phyloP scores from a whole-genome alignment of 2,888 invertebrate genomes.

The Encarsia formosa region DNA sequence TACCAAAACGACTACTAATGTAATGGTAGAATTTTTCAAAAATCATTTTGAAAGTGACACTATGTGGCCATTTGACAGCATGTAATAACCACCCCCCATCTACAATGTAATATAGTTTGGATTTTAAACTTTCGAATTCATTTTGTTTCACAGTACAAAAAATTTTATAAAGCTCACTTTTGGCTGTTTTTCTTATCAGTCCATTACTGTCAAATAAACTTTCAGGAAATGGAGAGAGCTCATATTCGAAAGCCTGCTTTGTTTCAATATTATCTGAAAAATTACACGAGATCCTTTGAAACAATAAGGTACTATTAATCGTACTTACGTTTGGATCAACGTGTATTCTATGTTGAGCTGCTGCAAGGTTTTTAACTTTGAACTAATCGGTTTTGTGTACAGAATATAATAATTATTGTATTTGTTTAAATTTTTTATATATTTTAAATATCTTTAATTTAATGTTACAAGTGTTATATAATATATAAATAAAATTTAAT shows the following conservation, averaged over 20 bases:
- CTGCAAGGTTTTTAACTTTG: no score
- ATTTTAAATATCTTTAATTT: no score
- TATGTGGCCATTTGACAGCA: slow-evolving; percentile 24
- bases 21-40: slow-evolving; percentile 9
- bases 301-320: no score
- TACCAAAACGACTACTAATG: slow-evolving; percentile 8
- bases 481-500: no score
- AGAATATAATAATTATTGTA: no score
- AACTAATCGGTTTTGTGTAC: no score
- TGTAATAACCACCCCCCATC: slow-evolving; percentile 29
- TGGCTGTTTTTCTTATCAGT: slow-evolving; percentile 25
- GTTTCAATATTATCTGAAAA: slow-evolving; percentile 28
- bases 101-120: slow-evolving; percentile 13
- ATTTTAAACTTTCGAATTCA: neutral
- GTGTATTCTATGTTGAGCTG: no score
- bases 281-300: slow-evolving; percentile 31
- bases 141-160: slow-evolving; percentile 5
- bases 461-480: no score
- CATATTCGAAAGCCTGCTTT: slow-evolving; percentile 25
- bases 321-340: no score
- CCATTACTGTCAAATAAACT: slow-evolving; percentile 28
- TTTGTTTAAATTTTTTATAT: no score
- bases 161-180: slow-evolving; percentile 22
- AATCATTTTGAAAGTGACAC: slow-evolving; percentile 16
- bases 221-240: slow-evolving; percentile 30